phyloP scores from a whole-genome alignment of 2,888 invertebrate genomes.

The Nephrocerus scutellatus region DNA sequence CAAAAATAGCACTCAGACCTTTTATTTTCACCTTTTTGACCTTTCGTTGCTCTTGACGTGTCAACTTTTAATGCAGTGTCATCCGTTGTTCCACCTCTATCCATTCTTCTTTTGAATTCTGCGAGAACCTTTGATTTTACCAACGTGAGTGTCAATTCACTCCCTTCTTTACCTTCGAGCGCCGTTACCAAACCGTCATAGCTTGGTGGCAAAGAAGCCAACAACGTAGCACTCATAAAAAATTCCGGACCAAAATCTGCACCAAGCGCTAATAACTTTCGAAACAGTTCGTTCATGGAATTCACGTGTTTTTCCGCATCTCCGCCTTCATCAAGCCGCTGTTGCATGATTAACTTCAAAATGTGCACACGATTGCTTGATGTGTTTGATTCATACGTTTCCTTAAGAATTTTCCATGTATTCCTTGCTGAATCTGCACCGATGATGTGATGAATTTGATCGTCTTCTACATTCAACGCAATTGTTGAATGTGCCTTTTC shows the following conservation, averaged over 20 bases:
- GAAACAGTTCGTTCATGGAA: slow-evolving; percentile 14
- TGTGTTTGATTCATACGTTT: slow-evolving; percentile 12
- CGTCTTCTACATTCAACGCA: slow-evolving; percentile 13
- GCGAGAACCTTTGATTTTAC: slow-evolving; percentile 15
- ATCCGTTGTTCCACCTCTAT: neutral
- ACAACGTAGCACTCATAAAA: slow-evolving; percentile 12
- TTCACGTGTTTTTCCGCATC: slow-evolving; percentile 16
- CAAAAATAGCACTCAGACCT: slow-evolving; percentile 18
- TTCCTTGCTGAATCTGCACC: slow-evolving; percentile 6
- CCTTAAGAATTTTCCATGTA: slow-evolving; percentile 12
- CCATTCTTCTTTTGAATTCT: slow-evolving; percentile 13
- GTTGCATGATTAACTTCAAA: slow-evolving; percentile 16
- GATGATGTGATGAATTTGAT: slow-evolving; percentile 14
- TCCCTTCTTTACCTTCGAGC: slow-evolving; percentile 14
- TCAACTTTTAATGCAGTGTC: slow-evolving; percentile 7
- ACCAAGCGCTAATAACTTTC: slow-evolving; percentile 12
- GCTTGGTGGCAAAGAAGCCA: slow-evolving; percentile 15
- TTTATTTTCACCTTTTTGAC: no score
- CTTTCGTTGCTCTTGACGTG: no score
- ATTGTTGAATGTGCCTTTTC: slow-evolving; percentile 14
- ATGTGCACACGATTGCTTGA: slow-evolving; percentile 17
- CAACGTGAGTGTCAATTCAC: slow-evolving; percentile 9
- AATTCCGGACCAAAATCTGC: slow-evolving; percentile 11
- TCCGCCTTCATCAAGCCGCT: slow-evolving; percentile 17
- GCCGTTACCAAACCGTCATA: slow-evolving; percentile 20